Conservation (phyloP, 2,113 vertebrate genomes). For the Pachyramphus minor region DNA sequence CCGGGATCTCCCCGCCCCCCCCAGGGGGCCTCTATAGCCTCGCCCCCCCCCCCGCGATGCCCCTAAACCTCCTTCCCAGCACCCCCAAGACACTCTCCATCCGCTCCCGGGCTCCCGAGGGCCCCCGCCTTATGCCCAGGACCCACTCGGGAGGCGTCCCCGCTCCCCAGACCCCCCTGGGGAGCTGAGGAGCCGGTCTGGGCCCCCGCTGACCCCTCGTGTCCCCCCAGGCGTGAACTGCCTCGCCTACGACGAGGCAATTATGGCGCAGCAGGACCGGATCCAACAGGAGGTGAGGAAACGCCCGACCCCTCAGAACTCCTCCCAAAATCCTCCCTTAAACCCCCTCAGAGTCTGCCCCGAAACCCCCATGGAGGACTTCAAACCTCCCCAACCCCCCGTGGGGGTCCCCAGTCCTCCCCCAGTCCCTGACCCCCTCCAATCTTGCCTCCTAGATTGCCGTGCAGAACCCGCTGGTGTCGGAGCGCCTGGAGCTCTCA, state of each 20-base stretch:
- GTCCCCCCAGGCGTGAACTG: background rate
- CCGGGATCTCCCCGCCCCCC: too few relatives aligned
- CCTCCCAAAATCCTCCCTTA: background rate
- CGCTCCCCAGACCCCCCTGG: too few relatives aligned
- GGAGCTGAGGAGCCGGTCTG: background rate
- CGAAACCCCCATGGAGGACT: background rate
- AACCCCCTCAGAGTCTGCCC: background rate
- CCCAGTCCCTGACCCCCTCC: background rate
- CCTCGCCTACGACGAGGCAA: background rate
- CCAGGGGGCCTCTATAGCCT: too few relatives aligned
- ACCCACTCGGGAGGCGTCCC: too few relatives aligned
- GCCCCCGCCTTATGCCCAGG: too few relatives aligned
- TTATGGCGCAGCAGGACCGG: background rate
- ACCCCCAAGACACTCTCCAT: too few relatives aligned
- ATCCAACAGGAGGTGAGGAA: background rate
- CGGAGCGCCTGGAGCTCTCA: conserved; percentile 84
- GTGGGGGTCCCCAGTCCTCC: background rate
- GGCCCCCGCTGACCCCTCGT: too few relatives aligned
- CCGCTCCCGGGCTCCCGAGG: too few relatives aligned
- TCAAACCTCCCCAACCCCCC: background rate
- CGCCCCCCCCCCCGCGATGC: too few relatives aligned
- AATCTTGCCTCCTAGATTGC: background rate
- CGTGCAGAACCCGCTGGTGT: conserved; percentile 88
- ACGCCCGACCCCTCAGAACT: background rate
- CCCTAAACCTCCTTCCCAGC: too few relatives aligned